Conservation (phyloP, 1,140 invertebrate species). For the Calliphora vicina region DNA sequence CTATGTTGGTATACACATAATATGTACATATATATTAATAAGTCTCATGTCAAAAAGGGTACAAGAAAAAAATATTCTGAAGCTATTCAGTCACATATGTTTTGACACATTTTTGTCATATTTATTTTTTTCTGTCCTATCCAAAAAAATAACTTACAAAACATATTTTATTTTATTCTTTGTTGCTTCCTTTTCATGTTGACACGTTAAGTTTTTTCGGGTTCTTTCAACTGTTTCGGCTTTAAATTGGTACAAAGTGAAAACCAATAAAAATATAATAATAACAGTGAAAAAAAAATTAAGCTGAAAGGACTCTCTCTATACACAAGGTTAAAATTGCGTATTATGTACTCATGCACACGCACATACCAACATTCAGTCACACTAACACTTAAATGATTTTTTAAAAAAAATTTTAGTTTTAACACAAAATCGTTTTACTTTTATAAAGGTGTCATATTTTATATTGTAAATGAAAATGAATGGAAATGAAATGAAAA, state of each 20-base stretch:
- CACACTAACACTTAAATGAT: not conserved
- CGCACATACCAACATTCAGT: not conserved
- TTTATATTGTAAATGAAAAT: not conserved
- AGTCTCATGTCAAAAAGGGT: no score
- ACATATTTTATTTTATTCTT: not conserved
- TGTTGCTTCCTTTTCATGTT: not conserved
- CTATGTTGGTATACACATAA: no score
- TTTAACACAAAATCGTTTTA: no score
- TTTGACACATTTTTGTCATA: conserved; percentile 30
- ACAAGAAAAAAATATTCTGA: not conserved
- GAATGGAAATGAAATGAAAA: conserved; percentile 16
- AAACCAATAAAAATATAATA: not conserved
- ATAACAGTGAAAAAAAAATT: not conserved
- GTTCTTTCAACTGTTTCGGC: not conserved
- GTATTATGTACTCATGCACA: not conserved
- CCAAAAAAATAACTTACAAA: not conserved
- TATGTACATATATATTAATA: no score
- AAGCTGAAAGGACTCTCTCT: not conserved
- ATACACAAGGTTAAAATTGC: not conserved
- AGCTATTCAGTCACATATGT: conserved; percentile 22
- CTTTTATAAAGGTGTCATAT: conserved; percentile 27
- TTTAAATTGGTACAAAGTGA: not conserved
- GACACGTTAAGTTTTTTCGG: not conserved
- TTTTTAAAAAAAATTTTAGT: no score
- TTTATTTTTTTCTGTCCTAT: not conserved